Evolutionary conservation across 2,888 invertebrate species (phyloP), one percentile per base, ranked within the genome.

Genomic region (Pseudoips prasinana): DNA sequence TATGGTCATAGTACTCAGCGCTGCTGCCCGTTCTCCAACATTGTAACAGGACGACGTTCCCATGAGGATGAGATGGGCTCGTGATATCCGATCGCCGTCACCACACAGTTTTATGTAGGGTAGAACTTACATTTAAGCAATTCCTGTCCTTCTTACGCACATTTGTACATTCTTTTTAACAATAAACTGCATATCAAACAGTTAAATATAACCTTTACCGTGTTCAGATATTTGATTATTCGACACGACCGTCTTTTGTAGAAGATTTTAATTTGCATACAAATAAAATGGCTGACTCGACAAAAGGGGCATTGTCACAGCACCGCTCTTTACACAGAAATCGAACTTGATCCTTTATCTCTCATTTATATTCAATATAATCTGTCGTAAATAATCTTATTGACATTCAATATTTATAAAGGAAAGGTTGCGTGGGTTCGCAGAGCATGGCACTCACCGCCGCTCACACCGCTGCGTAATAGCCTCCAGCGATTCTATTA

Each of bases 371-470:
- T 85, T 86, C 83, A 84, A 81, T 74, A 73, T 75, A 83, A n/a
- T 79, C 69, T 71, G 70, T 79, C 66, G 74, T 82, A 81, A 80
- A 81, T 82, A 81, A 84, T 81, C 72, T 58, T 77, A 83, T 81
- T 81, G 79, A 79, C 73, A 82, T 82, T 80, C 75, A 80, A 79
- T 85, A 83, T 84, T 84, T 84, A 82, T 86, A 80, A 78, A 81
- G 76, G 70, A 71, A 72, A 82, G 82, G 80, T 80, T 74, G 80
- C 75, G 83, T 82, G 78, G 82, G 82, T 76, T 78, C 70, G 56
- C 44, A n/a, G n/a, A n/a, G n/a, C n/a, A n/a, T n/a, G 49, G 61
- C 20, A 20, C 14, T 14, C 5, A 46, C 50, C 28, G 46, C 25
- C 42, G 45, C 43, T 77, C 47, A 73, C 69, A 73, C 65, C 60